Evolutionary conservation across 2,113 vertebrate genomes (phyloP).

Genomic region (Lycaon pictus): DNA sequence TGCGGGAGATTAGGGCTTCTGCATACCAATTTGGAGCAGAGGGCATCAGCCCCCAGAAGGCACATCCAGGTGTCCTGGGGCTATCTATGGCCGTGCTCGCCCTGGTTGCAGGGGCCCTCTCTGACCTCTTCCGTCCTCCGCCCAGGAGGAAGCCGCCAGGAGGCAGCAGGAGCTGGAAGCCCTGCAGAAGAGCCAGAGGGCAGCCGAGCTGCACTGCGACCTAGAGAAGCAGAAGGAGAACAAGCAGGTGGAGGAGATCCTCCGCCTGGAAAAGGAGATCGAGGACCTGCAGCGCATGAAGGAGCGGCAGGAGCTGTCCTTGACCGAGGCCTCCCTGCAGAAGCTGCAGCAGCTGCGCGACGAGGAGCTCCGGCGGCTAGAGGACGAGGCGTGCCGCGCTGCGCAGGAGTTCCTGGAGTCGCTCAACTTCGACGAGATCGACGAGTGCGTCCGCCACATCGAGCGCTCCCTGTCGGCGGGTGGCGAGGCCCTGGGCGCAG

Average conservation of each 20-base stretch:
- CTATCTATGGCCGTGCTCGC: rapidly evolving
- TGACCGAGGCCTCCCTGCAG: constrained; percentile 94
- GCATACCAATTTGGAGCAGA: rapidly evolving
- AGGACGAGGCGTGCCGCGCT: constrained; percentile 96
- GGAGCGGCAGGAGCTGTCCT: constrained; percentile 95
- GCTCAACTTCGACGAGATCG: constrained; percentile 98
- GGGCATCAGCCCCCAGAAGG: rapidly evolving
- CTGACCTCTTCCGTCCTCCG: neutral
- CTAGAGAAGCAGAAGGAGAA: constrained; percentile 91
- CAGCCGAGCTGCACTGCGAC: constrained; percentile 80
- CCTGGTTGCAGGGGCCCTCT: rapidly evolving
- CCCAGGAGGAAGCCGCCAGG: constrained; percentile 87
- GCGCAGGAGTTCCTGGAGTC: constrained; percentile 98
- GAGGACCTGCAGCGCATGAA: constrained; percentile 95
- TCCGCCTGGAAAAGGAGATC: constrained; percentile 96
- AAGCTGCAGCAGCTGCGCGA: constrained; percentile 94
- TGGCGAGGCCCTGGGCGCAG: constrained; percentile 47
- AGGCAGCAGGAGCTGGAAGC: constrained; percentile 83
- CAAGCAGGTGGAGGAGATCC: constrained; percentile 97
- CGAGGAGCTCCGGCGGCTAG: constrained; percentile 93
- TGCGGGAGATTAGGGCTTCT: rapidly evolving
- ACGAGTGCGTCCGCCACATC: constrained; percentile 96
- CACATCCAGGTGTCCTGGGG: neutral
- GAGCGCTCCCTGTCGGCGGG: constrained; percentile 92
- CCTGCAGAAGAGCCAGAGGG: constrained; percentile 81